Percentiles rank a stretch among this genome's conserved stretches.
Evolutionary conservation across 2,888 invertebrate species (phyloP).

Genomic region (Coronaproctus castanopsis): DNA sequence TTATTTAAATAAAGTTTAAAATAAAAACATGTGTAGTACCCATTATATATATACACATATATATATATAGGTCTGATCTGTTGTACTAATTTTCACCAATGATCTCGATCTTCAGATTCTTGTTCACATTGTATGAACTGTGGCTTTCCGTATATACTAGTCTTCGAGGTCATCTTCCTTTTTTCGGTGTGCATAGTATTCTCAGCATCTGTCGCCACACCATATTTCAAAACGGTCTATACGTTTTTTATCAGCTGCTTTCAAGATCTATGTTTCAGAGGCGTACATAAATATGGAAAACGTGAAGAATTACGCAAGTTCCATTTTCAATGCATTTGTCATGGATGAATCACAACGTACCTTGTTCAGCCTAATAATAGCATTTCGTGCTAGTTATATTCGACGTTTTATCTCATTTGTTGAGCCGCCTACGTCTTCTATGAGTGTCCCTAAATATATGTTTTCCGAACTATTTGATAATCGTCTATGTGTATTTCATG

Average conservation of each 20-base stretch:
- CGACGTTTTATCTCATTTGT: not conserved
- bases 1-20: too few relatives aligned
- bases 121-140: too few relatives aligned
- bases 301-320: not conserved
- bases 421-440: not conserved
- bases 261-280: not conserved
- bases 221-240: not conserved
- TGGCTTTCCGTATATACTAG: not conserved
- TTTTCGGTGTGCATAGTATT: not conserved
- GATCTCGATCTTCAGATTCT: too few relatives aligned
- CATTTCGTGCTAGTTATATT: not conserved
- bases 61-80: too few relatives aligned
- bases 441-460: not conserved
- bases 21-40: too few relatives aligned
- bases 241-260: not conserved
- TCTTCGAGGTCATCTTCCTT: not conserved
- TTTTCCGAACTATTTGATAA: not conserved
- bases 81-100: too few relatives aligned
- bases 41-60: too few relatives aligned
- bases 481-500: not conserved
- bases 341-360: not conserved
- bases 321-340: not conserved
- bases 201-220: not conserved
- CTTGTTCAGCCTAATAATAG: not conserved
- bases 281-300: not conserved